Evolutionary conservation across 2,113 vertebrate genomes (phyloP), one percentile per base, ranked within the genome.

Genomic region (Ciconia stormi): DNA sequence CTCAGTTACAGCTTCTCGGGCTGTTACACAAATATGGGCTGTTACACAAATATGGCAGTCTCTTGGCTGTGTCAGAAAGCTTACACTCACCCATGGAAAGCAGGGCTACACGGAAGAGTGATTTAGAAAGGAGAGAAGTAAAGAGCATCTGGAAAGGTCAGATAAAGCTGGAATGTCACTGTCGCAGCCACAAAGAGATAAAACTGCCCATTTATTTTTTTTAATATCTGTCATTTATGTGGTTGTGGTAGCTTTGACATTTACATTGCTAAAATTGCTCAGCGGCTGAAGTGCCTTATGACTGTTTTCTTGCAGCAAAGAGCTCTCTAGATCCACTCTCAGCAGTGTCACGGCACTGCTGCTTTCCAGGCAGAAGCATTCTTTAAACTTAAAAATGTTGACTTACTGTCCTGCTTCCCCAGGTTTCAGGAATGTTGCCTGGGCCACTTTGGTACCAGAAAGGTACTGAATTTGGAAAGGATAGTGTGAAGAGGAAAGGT

Each of bases 91-190:
- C 87, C 70, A 9, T 50, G 50, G 72, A 94, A 93, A 87, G 87
- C 69, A 47, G 38, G 71, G n/a, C 40, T 86, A 11, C 17, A 4
- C 78, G 80, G 71, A 90, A 89, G 91, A 81, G 79, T 65, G 58
- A 92, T 95, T 92, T 88, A 96, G 85, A n/a, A 70, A 77, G 27
- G 36, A 62, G 67, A 84, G 80, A 89, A 90, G 20, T 56, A 70
- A 93, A 96, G 76, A 95, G 56, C 72, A 62, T 86, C 93, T 93
- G 92, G 58, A 95, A 97, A 95, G 93, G 96, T 97, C 95, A 95
- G 85, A 95, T 96, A 93, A 94, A 96, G 67, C 84, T 89, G 62
- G 29, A 96, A 82, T 97, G 96, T 93, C 90, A 62, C 67, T 89
- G 63, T 91, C 7, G 6, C 23, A 92, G 73, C 80, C 72, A 73